These are phyloP conservation scores for Otolemur crassicaudatus DNA, from an alignment of 2,797 vertebrate genomes.

Conservation along the genomic window DNA sequence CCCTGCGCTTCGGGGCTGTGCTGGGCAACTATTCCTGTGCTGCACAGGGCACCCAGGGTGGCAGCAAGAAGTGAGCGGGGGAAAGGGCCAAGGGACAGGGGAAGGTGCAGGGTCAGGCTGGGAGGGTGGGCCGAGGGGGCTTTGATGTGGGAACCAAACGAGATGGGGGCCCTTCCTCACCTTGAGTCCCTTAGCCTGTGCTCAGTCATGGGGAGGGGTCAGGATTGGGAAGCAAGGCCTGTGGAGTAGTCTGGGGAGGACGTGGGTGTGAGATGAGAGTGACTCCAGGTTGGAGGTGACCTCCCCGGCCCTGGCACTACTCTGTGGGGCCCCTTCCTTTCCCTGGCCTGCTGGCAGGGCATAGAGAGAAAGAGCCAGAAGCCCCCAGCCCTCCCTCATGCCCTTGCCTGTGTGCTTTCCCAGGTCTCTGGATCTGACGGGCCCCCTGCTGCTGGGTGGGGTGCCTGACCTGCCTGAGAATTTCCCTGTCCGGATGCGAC, in stretches of 20 bases:
- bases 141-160: neutral
- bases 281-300: neutral
- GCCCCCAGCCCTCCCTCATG: neutral
- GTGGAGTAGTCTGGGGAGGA: neutral
- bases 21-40: constrained; percentile 96
- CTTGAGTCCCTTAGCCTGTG: neutral
- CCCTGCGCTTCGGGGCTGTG: constrained; percentile 92
- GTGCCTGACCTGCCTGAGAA: constrained; percentile 95
- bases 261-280: neutral
- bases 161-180: neutral
- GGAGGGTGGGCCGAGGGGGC: neutral
- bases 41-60: constrained; percentile 94
- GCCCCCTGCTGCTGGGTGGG: constrained; percentile 95
- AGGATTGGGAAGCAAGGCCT: neutral
- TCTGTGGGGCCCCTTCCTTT: neutral
- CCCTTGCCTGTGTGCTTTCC: accelerated
- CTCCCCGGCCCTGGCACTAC: neutral
- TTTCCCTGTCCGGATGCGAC: constrained; percentile 93
- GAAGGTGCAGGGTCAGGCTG: neutral
- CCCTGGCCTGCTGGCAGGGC: neutral
- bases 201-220: neutral
- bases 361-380: neutral
- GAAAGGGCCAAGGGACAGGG: neutral
- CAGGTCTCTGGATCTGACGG: constrained; percentile 96
- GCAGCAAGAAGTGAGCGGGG: constrained; percentile 95